Percentiles rank a stretch among this genome's conserved stretches.
Evolutionary conservation across 2,113 vertebrate genomes (phyloP).

Genomic region (Xiphias gladius): DNA sequence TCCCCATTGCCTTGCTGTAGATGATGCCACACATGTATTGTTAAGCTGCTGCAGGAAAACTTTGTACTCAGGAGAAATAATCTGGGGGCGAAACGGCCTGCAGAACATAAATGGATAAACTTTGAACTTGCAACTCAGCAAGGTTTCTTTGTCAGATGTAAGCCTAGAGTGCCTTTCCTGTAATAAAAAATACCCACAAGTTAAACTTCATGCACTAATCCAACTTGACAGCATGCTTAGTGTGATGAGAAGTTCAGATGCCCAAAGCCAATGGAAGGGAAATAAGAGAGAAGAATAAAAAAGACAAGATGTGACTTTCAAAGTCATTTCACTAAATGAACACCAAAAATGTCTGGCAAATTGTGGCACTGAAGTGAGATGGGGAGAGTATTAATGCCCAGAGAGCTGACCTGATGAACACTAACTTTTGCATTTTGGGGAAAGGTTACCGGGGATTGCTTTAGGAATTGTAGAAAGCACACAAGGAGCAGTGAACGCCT

Average conservation of each 20-base stretch:
- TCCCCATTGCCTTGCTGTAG: neutral
- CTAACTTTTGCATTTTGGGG: constrained; percentile 48
- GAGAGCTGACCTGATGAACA: constrained; percentile 17
- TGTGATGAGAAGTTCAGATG: constrained; percentile 63
- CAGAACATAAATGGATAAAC: constrained; percentile 58
- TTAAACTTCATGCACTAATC: constrained; percentile 62
- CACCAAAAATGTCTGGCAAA: neutral
- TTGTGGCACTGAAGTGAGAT: neutral
- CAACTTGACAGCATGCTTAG: constrained; percentile 56
- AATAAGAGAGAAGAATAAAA: constrained; percentile 8
- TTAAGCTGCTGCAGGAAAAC: constrained; percentile 48
- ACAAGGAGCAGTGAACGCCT: constrained; percentile 26
- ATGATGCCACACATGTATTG: constrained; percentile 37
- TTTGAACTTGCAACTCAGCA: constrained; percentile 65
- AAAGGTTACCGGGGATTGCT: constrained; percentile 53
- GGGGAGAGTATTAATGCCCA: neutral
- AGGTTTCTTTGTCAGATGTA: constrained; percentile 64
- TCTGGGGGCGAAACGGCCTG: constrained; percentile 18
- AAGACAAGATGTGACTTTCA: constrained; percentile 56
- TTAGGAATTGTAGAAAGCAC: constrained; percentile 36
- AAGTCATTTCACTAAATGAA: constrained; percentile 38
- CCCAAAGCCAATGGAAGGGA: constrained; percentile 28
- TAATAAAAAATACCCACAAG: constrained; percentile 44
- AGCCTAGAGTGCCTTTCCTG: constrained; percentile 48
- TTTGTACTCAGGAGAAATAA: constrained; percentile 48